Conservation (phyloP, 1,140 invertebrate genomes). For the Druon quercuslanigerum region DNA sequence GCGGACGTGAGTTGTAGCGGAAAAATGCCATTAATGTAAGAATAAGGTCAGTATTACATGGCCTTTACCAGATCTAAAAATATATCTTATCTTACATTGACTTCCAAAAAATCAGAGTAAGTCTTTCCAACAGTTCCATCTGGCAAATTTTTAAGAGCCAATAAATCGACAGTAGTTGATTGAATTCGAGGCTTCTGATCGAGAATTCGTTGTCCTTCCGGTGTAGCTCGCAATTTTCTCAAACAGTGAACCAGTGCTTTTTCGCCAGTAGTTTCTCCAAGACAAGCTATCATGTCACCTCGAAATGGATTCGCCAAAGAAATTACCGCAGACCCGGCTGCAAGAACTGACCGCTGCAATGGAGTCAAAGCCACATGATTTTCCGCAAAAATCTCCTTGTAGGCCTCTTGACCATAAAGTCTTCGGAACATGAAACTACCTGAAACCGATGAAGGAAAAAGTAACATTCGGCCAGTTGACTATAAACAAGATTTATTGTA, state of each 20-base stretch:
- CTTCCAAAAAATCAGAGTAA: constrained; percentile 88
- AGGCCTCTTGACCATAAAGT: constrained; percentile 59
- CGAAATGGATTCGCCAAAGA: constrained; percentile 84
- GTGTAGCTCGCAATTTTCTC: constrained; percentile 79
- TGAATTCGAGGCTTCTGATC: constrained; percentile 90
- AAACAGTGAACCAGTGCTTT: constrained; percentile 82
- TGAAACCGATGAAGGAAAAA: constrained; percentile 59
- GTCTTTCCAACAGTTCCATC: constrained; percentile 88
- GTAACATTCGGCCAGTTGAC: constrained; percentile 32
- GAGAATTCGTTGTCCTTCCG: constrained; percentile 85
- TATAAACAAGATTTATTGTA: constrained; percentile 38
- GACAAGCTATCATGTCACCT: constrained; percentile 94
- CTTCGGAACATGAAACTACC: constrained; percentile 49
- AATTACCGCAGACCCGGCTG: constrained; percentile 86
- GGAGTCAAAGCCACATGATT: constrained; percentile 83
- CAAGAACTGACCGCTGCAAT: constrained; percentile 86
- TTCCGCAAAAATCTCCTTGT: constrained; percentile 74
- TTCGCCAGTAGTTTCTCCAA: constrained; percentile 92
- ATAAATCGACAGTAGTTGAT: constrained; percentile 86
- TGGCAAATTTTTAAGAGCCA: constrained; percentile 83
- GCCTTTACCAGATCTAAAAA: constrained; percentile 17
- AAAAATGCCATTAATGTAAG: no score
- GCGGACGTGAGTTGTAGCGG: no score
- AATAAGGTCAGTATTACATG: no score
- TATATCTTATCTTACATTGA: constrained; percentile 81